phyloP scores from a whole-genome alignment of 2,888 invertebrate species.

The Pogonocherus hispidulus region DNA sequence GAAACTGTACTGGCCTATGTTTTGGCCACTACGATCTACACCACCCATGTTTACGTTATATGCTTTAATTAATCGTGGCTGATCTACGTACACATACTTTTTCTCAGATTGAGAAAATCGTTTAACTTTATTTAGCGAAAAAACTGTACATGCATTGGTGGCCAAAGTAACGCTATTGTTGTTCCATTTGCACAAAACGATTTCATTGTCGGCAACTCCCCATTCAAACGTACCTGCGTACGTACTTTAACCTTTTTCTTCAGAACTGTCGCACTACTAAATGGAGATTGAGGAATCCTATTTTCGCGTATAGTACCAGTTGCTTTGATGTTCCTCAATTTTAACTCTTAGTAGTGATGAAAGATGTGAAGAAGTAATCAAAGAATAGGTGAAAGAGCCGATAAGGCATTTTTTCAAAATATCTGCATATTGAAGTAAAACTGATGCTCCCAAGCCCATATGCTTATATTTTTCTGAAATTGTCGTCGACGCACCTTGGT shows the following conservation, averaged over 20 bases:
- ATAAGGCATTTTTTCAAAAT: conserved; percentile 7
- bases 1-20: neutral
- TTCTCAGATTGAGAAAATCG: conserved; percentile 18
- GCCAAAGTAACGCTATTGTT: conserved; percentile 17
- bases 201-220: conserved; percentile 12
- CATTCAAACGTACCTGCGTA: too few species aligned
- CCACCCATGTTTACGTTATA: conserved; percentile 25
- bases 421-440: conserved; percentile 40
- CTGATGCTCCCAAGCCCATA: conserved; percentile 45
- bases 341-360: conserved; percentile 30
- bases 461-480: conserved; percentile 39
- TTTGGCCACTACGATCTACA: conserved; percentile 8
- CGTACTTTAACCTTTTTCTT: too few species aligned
- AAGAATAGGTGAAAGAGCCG: conserved; percentile 32
- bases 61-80: conserved; percentile 4
- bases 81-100: conserved; percentile 3
- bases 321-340: conserved; percentile 5
- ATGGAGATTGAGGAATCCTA: conserved; percentile 15
- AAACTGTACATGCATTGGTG: conserved; percentile 2
- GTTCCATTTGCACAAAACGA: conserved; percentile 14
- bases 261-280: neutral
- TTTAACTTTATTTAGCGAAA: conserved; percentile 9
- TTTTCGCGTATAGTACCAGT: conserved; percentile 37
- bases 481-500: conserved; percentile 49
- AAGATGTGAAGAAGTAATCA: conserved; percentile 38